Evolutionary conservation across 1,140 invertebrate genomes (phyloP), one percentile per base, ranked within the genome.

Genomic region (Drosophila prosaltans): DNA sequence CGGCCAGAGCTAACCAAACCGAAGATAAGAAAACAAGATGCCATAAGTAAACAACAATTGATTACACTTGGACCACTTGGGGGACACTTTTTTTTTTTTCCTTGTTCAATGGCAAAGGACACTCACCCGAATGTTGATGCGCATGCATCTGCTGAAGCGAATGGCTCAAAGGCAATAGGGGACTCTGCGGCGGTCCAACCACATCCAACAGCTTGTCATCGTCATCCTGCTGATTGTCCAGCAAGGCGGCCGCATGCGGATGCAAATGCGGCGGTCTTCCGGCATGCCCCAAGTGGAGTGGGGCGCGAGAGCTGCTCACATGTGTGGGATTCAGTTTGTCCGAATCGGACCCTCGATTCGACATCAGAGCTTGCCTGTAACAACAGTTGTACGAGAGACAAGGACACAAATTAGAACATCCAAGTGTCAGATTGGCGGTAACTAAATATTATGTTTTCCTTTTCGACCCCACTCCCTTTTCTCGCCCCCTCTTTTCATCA

Each of bases 161-260:
- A 65, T 92, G 90, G 67, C 89, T 94, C 39, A 94, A 88, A 5
- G 94, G 94, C 9, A 95, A 94, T 32, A 95, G 94, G 0, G 96
- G 96, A 80, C 95, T 96, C 74, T 96, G 95, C 16, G 93, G 94
- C 24, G 97, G 97, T 0, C 97, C 97, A 0, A 97, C 97, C 1
- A 98, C 97, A 91, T 98, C 97, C 76, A 98, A 93, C 30, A 97
- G 95, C 81, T 97, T 96, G 89, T 98, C 97, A 40, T 98, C 97
- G 81, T 96, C 95, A 79, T 96, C 95, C 92, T 95, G 92, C 55
- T 95, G 94, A 63, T 91, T 81, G 43, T 91, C 90, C 65, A 94
- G 91, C 78, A 81, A 84, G 65, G 92, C 92, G 67, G 71, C 92
- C 65, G 68, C 93, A 81, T 79, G 92, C 91, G 91, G 77, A 74